These are phyloP conservation scores for Entelurus aequoreus DNA, from an alignment of 2,113 vertebrate species.

Conservation along the genomic window DNA sequence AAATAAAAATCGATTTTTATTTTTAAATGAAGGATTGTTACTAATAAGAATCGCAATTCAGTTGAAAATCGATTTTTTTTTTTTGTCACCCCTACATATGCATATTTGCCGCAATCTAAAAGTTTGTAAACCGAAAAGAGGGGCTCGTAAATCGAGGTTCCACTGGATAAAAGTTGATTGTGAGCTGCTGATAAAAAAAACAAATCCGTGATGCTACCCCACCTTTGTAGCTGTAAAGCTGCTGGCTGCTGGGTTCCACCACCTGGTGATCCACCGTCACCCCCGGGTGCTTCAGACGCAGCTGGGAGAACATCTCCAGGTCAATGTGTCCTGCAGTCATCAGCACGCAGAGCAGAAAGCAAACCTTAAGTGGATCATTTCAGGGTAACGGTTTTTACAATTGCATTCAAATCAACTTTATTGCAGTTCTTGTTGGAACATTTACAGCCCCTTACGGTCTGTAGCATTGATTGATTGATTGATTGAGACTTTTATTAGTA, in stretches of 20 bases:
- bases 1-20: no score
- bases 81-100: no score
- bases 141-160: neutral
- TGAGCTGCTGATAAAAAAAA: no score
- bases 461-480: no score
- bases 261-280: slow-evolving; percentile 74
- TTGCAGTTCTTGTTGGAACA: neutral
- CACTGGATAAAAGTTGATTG: no score
- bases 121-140: neutral
- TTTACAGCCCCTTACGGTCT: slow-evolving; percentile 40
- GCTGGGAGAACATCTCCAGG: slow-evolving; percentile 75
- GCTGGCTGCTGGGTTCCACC: slow-evolving; percentile 77
- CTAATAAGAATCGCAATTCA: no score
- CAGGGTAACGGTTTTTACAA: no score
- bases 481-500: no score
- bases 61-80: no score
- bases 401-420: no score
- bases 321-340: slow-evolving; percentile 75
- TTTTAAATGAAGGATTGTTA: no score
- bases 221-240: slow-evolving; percentile 78
- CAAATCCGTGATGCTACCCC: neutral
- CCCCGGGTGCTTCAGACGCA: slow-evolving; percentile 70
- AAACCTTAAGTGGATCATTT: neutral
- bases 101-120: no score
- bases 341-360: neutral